Conservation (phyloP, 2,113 vertebrate genomes). For the Pithys albifrons region DNA sequence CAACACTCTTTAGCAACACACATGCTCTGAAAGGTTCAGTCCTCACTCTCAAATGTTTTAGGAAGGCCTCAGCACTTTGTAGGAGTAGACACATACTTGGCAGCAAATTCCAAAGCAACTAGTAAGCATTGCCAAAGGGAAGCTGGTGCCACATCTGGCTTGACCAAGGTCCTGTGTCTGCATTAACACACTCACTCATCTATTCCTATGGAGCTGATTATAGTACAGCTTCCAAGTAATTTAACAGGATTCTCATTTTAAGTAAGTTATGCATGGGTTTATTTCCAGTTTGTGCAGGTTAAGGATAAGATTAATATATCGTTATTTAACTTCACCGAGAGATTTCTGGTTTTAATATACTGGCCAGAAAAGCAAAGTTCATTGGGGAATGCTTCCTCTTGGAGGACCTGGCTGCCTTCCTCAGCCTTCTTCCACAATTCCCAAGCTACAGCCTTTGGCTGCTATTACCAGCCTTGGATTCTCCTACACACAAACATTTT, state of each 20-base stretch:
- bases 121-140: neutral
- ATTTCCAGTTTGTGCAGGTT: neutral
- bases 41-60: neutral
- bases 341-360: neutral
- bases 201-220: neutral
- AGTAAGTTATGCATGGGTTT: neutral
- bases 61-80: neutral
- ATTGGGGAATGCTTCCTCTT: neutral
- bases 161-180: neutral
- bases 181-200: neutral
- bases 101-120: conserved; percentile 1
- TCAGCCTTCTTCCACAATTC: neutral
- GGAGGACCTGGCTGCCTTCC: neutral
- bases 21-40: neutral
- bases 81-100: conserved; percentile 26
- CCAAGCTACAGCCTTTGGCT: neutral
- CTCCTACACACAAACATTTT: conserved; percentile 1
- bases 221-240: neutral
- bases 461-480: neutral
- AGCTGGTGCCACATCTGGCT: neutral
- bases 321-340: neutral
- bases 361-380: neutral
- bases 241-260: neutral
- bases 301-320: neutral
- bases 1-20: neutral